Base-by-base conservation (phyloP, 2,797 vertebrate genomes). In the Microhierax caerulescens region DNA sequence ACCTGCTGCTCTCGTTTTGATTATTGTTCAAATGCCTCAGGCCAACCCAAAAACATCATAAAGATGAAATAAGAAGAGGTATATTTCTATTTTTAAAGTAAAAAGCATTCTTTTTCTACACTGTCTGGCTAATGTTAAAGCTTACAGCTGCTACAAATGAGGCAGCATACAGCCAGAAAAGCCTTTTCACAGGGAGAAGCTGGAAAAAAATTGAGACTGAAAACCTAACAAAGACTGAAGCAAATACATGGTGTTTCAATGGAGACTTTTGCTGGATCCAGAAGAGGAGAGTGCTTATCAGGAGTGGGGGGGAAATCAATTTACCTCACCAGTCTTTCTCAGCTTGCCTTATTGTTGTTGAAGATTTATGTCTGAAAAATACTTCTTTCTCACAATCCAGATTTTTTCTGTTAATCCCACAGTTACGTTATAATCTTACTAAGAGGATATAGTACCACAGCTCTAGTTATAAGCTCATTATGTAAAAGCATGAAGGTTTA, bases 381-480 rank as follows among this genome's bases (percentile, higher is more conserved):
- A 57, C 34, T 86, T 92, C 84, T 80, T 93, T 76, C 72, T 92
- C 64, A 72, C 77, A 87, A 34, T 87, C 82, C 70, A 93, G 85
- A 79, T 95, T 95, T 85, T 85, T 92, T 48, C 36, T 75, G 47
- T 70, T 96, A 95, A 92, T 96, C 92, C 92, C 22, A 37, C 84
- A 76, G 90, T 97, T 78, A 94, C 84, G 67, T 97, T 92, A 76
- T 84, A 94, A 88, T 95, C 88, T 92, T 95, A 24, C 86, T 96
- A 97, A 97, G 90, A 94, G 95, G 96, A 94, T 95, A 86, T 57
- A 93, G 65, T 93, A 78, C 83, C 84, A 85, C 75, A 91, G 68
- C 80, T 83, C 65, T 59, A 90, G 77, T 70, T 94, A 93, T 95
- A 97, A 97, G 93, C 93, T 96, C 76, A 96, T 96, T 96, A 91